Conservation (phyloP, 2,888 invertebrate species). For the Agrotis exclamationis region DNA sequence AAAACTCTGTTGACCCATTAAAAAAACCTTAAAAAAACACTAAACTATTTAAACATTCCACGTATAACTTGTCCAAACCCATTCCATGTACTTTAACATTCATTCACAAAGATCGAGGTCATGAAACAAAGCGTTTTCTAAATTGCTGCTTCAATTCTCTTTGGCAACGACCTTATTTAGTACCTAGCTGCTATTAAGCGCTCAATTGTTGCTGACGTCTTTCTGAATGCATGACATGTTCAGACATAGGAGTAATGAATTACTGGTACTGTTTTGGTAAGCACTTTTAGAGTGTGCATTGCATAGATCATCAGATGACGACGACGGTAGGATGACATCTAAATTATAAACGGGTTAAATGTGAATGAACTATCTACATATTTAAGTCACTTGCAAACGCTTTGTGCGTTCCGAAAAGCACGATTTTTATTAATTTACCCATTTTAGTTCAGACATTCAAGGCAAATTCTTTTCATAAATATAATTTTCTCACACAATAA, state of each 20-base stretch:
- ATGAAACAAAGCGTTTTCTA: constrained; percentile 59
- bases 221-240: constrained; percentile 29
- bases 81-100: constrained; percentile 22
- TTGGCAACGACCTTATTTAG: constrained; percentile 61
- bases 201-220: constrained; percentile 21
- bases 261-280: background rate
- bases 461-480: no score
- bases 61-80: constrained; percentile 6
- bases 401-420: no score
- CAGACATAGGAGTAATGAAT: constrained; percentile 19
- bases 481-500: no score
- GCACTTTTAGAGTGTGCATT: no score
- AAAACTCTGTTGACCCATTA: background rate
- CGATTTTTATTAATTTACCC: no score
- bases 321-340: background rate
- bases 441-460: no score
- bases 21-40: no score
- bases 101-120: constrained; percentile 56
- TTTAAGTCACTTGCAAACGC: no score
- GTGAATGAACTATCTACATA: no score
- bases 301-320: no score
- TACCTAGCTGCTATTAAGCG: constrained; percentile 42
- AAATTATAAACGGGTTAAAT: background rate
- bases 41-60: constrained; percentile 20
- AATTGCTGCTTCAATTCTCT: constrained; percentile 62